Conservation (phyloP, 2,113 vertebrate genomes). For the Tupaia chinensis region DNA sequence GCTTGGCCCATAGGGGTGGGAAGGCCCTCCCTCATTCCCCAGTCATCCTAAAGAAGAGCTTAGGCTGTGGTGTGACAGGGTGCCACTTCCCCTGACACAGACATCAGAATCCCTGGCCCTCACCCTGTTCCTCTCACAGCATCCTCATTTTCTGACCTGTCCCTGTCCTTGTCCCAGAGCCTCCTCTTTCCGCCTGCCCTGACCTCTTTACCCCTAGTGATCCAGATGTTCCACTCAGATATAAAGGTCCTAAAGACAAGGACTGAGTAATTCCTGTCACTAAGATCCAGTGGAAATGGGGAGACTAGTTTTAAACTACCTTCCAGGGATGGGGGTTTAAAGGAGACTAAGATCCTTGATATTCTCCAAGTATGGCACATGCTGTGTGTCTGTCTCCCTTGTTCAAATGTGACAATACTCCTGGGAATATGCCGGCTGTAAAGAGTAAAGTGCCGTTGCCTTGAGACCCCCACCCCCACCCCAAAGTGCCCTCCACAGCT, state of each 20-base stretch:
- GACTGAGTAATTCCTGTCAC: neutral
- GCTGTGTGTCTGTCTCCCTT: neutral
- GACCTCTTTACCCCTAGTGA: neutral
- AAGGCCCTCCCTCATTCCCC: neutral
- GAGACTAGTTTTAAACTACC: neutral
- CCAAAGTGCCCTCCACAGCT: neutral
- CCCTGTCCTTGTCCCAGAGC: neutral
- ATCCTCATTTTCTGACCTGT: neutral
- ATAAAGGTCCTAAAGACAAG: neutral
- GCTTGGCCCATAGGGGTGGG: neutral
- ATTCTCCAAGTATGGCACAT: neutral
- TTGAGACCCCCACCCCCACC: neutral
- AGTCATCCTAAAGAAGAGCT: neutral
- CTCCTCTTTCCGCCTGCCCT: neutral
- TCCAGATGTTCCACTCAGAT: neutral
- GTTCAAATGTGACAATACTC: neutral
- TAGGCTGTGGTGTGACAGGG: neutral
- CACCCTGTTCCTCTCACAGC: neutral
- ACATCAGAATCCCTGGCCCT: neutral
- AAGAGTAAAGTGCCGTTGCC: neutral
- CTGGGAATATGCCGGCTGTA: neutral
- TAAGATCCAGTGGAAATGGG: neutral
- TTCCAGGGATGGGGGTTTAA: neutral
- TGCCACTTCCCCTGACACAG: neutral
- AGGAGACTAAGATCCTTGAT: neutral